Base-by-base conservation (phyloP, 2,113 vertebrate genomes). In the Pomatostomus ruficeps region DNA sequence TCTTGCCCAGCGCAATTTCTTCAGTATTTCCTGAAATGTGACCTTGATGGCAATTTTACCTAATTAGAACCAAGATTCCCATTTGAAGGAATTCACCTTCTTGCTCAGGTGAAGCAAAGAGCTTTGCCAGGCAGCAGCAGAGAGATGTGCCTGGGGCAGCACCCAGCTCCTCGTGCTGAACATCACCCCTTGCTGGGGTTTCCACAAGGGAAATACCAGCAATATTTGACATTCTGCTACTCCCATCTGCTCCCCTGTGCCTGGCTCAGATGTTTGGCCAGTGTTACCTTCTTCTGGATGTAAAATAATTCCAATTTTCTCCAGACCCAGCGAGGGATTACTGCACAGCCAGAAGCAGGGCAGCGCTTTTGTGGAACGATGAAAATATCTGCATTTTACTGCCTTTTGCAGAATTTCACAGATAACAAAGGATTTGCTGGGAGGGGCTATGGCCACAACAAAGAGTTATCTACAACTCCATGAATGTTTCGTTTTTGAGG, bases 331-430 rank as follows among this genome's bases (percentile, higher is more conserved):
- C 29, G 88, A 61, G 77, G 81, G 63, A 91, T 94, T 94, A 80
- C 17, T 67, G 46, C 36, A 35, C 18, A 85, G 62, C 19, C 51
- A 96, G 45, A 71, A 52, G 42, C 25, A 58, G 14, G n/a, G 29
- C 48, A n/a, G 26, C 0, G 0, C 25, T 91, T 76, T 13, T 33
- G 65, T 61, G 85, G 85, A 68, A 88, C 36, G 65, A 67, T 16
- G 18, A n/a, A 88, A 85, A 42, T 63, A 86, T 91, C 81, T 84
- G 65, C 75, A 58, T 85, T 92, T 96, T 78, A 72, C 73, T 83
- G 57, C 36, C 48, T 81, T 52, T 90, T 91, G 76, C 36, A 84
- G 54, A 87, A 93, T 77, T 92, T 91, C 73, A 72, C 29, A 92
- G 91, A 93, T 88, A 97, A 71, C 36, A 75, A 46, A 81, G 63